Conservation (phyloP, 2,113 vertebrate genomes). For the Zapus hudsonius region DNA sequence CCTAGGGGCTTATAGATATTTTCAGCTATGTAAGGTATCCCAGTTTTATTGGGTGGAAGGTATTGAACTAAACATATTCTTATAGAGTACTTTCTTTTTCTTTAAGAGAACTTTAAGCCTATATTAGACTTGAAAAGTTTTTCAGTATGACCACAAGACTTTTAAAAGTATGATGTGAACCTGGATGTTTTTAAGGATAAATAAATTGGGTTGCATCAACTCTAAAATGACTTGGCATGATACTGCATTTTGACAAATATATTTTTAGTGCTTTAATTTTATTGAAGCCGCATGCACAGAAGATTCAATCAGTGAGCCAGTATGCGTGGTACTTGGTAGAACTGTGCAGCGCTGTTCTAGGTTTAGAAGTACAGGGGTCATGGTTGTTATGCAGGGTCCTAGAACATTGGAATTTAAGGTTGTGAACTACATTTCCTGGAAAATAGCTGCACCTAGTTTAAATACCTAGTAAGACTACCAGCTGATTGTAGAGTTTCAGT, state of each 20-base stretch:
- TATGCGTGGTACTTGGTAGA: not conserved
- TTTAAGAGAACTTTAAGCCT: slow-evolving; percentile 5
- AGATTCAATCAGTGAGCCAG: not conserved
- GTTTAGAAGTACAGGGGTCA: not conserved
- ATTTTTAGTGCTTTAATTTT: slow-evolving; percentile 42
- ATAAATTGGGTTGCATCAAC: not conserved
- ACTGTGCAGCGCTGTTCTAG: not conserved
- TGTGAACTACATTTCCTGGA: too few relatives aligned
- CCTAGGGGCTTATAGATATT: not conserved
- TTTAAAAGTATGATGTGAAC: not conserved
- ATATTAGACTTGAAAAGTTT: slow-evolving; percentile 9
- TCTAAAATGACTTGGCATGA: not conserved
- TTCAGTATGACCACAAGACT: not conserved
- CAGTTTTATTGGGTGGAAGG: not conserved
- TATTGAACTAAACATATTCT: not conserved
- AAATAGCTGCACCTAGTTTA: too few relatives aligned
- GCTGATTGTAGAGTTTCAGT: too few relatives aligned
- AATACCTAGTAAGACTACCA: too few relatives aligned
- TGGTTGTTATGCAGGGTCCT: not conserved
- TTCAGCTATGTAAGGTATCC: not conserved
- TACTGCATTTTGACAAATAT: slow-evolving; percentile 13
- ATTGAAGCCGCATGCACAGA: not conserved
- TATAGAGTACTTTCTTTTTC: not conserved
- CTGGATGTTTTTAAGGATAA: slow-evolving; percentile 1
- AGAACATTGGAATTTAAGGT: not conserved